Base-by-base conservation (phyloP, 2,888 invertebrate species). In the Geotrupes spiniger region DNA sequence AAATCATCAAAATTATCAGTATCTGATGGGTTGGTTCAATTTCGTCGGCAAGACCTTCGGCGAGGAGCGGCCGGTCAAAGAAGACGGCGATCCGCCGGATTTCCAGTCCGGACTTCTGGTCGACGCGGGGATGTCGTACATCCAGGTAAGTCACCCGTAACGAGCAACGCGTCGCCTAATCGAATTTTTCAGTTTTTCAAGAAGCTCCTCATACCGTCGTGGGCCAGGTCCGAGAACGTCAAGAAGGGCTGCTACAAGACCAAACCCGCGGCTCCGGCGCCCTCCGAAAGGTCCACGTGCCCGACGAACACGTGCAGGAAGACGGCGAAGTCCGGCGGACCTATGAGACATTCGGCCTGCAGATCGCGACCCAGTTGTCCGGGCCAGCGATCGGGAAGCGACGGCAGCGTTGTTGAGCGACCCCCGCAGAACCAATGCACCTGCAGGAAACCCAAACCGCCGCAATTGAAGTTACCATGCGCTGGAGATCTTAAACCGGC, bases 81-180 rank as follows among this genome's bases (percentile, higher is more conserved):
- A 63, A 8, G 25, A 54, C 5, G 61, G 59, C n/a, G 66, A 66
- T 57, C 62, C 64, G 14, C 36, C 64, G 6, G 64, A 67, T 50
- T 69, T 70, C 53, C 59, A 66, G 27, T 63, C 68, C 41, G 68
- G 68, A 9, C 31, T 63, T 31, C 53, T 68, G 38, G 47, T 66
- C 9, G 68, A 67, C 56, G 60, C 58, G 36, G 70, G 65, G 27
- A 65, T 68, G 36, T 57, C 62, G 16, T 70, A 68, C 66, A 40
- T 51, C 21, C 42, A 41, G 39, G 53, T 51, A 47, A 16, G n/a
- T 45, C n/a, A n/a, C n/a, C n/a, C n/a, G n/a, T n/a, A n/a, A n/a
- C n/a, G n/a, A n/a, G n/a, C n/a, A n/a, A 10, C 11, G 16, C n/a
- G n/a, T n/a, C n/a, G 6, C n/a, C 5, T 14, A n/a, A 2, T 8